phyloP scores from a whole-genome alignment of 2,888 invertebrate genomes.

The Erebia aethiops region DNA sequence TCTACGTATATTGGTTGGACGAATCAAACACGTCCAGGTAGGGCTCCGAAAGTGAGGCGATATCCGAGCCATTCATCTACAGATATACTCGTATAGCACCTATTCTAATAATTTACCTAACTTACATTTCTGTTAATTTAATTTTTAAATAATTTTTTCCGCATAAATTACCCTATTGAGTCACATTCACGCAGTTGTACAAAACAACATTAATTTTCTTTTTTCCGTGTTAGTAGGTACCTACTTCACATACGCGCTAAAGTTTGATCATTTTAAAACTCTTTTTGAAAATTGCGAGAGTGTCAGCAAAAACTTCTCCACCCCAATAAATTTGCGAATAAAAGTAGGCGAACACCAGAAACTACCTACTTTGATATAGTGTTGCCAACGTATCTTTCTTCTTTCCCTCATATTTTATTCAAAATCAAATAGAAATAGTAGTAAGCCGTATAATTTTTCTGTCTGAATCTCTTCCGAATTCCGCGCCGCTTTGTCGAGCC shows the following conservation, averaged over 20 bases:
- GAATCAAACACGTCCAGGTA: too few relatives aligned
- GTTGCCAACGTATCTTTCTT: slow-evolving; percentile 25
- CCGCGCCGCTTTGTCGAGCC: slow-evolving; percentile 36
- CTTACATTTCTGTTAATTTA: too few relatives aligned
- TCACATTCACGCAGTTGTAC: too few relatives aligned
- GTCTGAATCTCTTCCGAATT: slow-evolving; percentile 34
- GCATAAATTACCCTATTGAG: too few relatives aligned
- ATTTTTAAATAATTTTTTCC: too few relatives aligned
- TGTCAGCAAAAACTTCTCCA: slow-evolving; percentile 15
- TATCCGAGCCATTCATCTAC: too few relatives aligned
- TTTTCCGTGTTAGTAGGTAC: neutral
- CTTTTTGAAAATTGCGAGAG: slow-evolving; percentile 4
- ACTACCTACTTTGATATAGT: slow-evolving; percentile 23
- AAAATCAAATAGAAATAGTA: slow-evolving; percentile 30
- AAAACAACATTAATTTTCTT: neutral
- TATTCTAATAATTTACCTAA: too few relatives aligned
- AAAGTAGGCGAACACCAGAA: slow-evolving; percentile 16
- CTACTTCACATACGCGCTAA: neutral
- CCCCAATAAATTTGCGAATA: slow-evolving; percentile 19
- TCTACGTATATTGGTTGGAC: too few relatives aligned
- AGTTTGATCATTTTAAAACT: slow-evolving; percentile 5
- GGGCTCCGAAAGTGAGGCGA: too few relatives aligned
- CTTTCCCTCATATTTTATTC: slow-evolving; percentile 27
- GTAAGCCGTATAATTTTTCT: slow-evolving; percentile 34
- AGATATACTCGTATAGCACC: too few relatives aligned